Percentiles rank a stretch among this genome's conserved stretches.
Evolutionary conservation across 2,113 vertebrate species (phyloP).

Genomic region (Microtus montanus): DNA sequence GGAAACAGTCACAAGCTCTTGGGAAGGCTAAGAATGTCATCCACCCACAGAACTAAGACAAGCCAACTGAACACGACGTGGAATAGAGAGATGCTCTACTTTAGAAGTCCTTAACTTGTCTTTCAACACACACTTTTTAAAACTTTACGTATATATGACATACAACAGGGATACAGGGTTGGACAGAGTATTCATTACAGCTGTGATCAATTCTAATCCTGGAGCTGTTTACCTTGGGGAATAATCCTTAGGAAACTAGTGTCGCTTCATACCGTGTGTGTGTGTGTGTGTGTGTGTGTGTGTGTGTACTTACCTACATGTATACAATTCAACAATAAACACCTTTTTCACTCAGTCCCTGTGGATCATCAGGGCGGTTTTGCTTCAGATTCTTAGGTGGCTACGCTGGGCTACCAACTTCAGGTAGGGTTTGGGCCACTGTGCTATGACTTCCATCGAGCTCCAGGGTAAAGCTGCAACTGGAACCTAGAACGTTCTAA

Average conservation of each 20-base stretch:
- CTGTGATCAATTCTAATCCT: conserved; percentile 10
- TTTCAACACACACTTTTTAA: background rate
- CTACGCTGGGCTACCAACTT: background rate
- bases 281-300: background rate
- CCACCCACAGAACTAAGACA: background rate
- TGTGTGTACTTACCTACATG: background rate
- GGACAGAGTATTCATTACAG: background rate
- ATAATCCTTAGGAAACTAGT: background rate
- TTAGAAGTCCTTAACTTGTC: background rate
- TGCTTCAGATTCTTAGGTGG: background rate
- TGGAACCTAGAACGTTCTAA: background rate
- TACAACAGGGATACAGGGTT: background rate
- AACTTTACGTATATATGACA: background rate
- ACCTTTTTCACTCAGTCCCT: background rate
- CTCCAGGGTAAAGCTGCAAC: background rate
- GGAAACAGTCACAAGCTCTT: conserved; percentile 20
- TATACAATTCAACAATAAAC: background rate
- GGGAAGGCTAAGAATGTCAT: background rate
- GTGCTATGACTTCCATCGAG: background rate
- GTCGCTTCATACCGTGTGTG: background rate
- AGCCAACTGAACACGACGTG: background rate
- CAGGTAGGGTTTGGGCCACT: background rate
- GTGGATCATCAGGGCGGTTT: background rate
- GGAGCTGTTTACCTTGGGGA: background rate
- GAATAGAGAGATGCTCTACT: background rate